A percentile compares a stretch with the other conserved stretches of the same genome.
Evolutionary conservation across 2,888 invertebrate genomes (phyloP).

Genomic region (Cerastis rubricosa): DNA sequence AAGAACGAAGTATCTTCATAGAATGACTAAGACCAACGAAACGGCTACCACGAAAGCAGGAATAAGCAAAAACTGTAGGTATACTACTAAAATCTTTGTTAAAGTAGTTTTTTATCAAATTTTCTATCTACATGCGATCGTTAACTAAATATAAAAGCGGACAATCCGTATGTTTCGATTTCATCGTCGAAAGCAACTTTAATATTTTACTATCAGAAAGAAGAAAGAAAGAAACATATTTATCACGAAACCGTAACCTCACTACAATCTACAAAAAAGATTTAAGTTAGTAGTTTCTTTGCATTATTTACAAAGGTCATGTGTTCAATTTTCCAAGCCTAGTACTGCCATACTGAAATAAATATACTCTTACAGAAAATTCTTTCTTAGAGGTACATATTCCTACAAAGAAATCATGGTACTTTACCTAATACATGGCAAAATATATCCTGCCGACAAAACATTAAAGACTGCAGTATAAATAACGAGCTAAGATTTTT

Average conservation of each 20-base stretch:
- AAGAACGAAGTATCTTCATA: not conserved
- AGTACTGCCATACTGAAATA: not conserved
- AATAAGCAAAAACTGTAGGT: slow-evolving; percentile 1
- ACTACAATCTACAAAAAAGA: not conserved
- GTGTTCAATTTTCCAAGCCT: not conserved
- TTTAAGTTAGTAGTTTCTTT: not conserved
- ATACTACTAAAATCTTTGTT: not conserved
- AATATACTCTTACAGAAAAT: not conserved
- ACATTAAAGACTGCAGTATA: not conserved
- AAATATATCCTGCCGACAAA: not conserved
- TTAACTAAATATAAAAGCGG: slow-evolving; percentile 39
- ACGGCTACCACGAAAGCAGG: not conserved
- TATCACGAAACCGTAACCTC: slow-evolving; percentile 10
- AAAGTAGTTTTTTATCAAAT: slow-evolving; percentile 22
- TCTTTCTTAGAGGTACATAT: too few relatives aligned
- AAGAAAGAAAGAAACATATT: too few relatives aligned
- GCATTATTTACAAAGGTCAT: slow-evolving; percentile 3
- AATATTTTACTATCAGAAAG: not conserved
- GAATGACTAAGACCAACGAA: slow-evolving; percentile 14
- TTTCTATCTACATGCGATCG: slow-evolving; percentile 44
- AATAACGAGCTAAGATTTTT: not conserved
- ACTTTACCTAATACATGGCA: not conserved
- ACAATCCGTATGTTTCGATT: slow-evolving; percentile 27
- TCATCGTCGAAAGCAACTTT: slow-evolving; percentile 4
- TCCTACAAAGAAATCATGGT: not conserved